Evolutionary conservation across 1,140 invertebrate genomes (phyloP), one percentile per base, ranked within the genome.

Genomic region (Carposina sasakii): DNA sequence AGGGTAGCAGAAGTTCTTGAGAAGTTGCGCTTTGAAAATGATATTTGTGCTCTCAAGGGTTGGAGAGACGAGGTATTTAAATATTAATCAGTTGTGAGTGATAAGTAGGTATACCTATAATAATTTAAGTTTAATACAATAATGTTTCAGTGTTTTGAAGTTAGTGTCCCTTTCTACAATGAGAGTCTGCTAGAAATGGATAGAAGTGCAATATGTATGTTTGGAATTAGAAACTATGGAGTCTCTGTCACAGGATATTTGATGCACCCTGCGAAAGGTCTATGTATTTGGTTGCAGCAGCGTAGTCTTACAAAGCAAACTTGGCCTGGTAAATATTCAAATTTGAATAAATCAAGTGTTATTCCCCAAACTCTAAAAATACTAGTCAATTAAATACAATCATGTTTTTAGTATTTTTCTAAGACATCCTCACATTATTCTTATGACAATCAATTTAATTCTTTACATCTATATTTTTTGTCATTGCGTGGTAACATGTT

Each of bases 211-310:
- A 94, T 94, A 41, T 95, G 95, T 82, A 85, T 98, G 44, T 97
- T 98, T 89, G 96, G 96, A 30, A 93, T 97, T 60, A 90, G 93
- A 56, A 95, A 96, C 73, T 98, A 97, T 85, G 96, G 97, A 36
- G 93, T 97, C 20, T 94, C 96, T 73, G 96, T 98, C 44, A 98
- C 96, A 85, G 97, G 96, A 9, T 98, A 95, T 81, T 91, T 95
- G 9, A 90, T 89, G 66, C 91, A 95, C 83, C 92, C 92, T 12
- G 89, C 91, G 34, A 92, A 92, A 78, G 93, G 95, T 6, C 75
- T 97, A 31, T 95, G 93, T 77, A 91, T 98, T 74, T 98, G 97
- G 97, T 86, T 98, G 56, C 96, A 97, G 72, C 93, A 93, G 68
- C 87, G 96, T 63, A 94, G 96, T 51, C 87, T 91, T 41, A 96